phyloP scores from a whole-genome alignment of 1,140 invertebrate species.

The Drosophila pectinifera region DNA sequence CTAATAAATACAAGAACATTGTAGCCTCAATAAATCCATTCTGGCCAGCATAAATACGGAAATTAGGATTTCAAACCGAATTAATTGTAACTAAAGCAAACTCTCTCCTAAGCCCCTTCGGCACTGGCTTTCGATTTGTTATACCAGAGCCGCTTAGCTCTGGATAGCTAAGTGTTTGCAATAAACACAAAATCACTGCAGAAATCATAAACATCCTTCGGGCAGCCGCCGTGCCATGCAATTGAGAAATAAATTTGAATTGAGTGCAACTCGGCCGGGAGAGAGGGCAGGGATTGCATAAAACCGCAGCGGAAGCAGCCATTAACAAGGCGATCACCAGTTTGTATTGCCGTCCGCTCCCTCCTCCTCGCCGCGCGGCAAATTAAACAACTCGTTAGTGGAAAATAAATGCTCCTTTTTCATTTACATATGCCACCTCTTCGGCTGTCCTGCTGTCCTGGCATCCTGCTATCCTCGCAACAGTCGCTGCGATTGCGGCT shows the following conservation, averaged over 20 bases:
- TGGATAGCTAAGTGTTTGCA: neutral
- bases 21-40: neutral
- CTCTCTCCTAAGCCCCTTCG: neutral
- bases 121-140: neutral
- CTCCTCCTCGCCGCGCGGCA: conserved; percentile 44
- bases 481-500: conserved; percentile 92
- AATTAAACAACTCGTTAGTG: conserved; percentile 82
- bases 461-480: conserved; percentile 42
- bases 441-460: neutral
- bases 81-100: neutral
- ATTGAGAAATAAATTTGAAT: conserved; percentile 36
- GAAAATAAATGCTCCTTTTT: conserved; percentile 72
- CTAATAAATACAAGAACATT: neutral
- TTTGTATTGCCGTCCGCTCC: conserved; percentile 33
- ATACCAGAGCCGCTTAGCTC: neutral
- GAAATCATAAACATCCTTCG: conserved; percentile 24
- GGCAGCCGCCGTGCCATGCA: neutral
- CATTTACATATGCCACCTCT: conserved; percentile 67
- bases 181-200: conserved; percentile 4
- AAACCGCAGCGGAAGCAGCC: conserved; percentile 25
- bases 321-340: conserved; percentile 48
- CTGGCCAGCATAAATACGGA: neutral
- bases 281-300: conserved; percentile 2
- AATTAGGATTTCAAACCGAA: neutral
- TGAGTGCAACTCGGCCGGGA: conserved; percentile 2